These are phyloP conservation scores for Chrysochloris asiatica DNA, from an alignment of 2,113 vertebrate species.

Conservation along the genomic window DNA sequence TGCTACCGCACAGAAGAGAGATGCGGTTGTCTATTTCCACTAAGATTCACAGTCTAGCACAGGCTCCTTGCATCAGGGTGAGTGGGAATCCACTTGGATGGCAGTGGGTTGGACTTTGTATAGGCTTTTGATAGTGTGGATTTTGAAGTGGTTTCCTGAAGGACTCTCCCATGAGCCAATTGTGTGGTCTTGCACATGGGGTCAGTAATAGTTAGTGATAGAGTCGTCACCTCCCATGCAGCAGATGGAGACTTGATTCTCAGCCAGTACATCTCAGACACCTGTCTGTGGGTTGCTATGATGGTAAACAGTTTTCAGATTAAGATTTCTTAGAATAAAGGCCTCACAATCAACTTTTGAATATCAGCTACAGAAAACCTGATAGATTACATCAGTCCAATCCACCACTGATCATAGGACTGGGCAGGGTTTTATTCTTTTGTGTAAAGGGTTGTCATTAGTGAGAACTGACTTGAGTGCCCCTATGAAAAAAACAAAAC, in stretches of 20 bases:
- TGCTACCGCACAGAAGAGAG: too few species aligned
- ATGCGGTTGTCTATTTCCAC: too few species aligned
- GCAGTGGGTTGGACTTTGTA: too few species aligned
- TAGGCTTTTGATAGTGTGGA: not conserved
- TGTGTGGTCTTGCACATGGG: not conserved
- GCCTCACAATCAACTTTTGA: not conserved
- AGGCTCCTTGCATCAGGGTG: too few species aligned
- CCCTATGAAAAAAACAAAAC: not conserved
- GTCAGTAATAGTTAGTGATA: not conserved
- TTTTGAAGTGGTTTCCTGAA: not conserved
- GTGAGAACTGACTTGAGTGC: not conserved
- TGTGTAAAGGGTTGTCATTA: not conserved
- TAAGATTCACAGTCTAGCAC: too few species aligned
- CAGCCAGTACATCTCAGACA: not conserved
- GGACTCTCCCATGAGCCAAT: not conserved
- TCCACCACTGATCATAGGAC: not conserved
- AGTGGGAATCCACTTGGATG: too few species aligned
- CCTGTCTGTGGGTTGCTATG: not conserved
- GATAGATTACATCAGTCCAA: not conserved
- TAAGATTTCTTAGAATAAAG: not conserved
- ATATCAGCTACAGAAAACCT: not conserved
- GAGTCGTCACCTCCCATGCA: not conserved
- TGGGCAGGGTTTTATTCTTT: not conserved
- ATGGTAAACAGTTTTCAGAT: not conserved
- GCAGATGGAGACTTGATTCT: not conserved